Evolutionary conservation across 2,797 vertebrate genomes (phyloP).

Genomic region (Apogon talboti): DNA sequence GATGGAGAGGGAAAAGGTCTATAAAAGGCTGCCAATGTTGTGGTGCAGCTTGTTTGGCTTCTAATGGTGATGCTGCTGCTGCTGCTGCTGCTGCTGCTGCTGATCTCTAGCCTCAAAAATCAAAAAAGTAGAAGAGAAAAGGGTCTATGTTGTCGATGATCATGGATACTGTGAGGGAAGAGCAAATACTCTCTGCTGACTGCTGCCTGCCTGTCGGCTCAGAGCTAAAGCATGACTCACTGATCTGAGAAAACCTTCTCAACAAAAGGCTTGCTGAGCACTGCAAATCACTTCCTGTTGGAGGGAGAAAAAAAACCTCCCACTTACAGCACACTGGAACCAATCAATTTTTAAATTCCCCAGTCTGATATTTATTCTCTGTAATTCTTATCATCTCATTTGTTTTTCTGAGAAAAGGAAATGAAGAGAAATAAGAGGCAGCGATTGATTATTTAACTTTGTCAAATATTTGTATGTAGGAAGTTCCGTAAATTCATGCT

Average conservation of each 20-base stretch:
- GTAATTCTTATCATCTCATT: conserved; percentile 65
- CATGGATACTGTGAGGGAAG: conserved; percentile 69
- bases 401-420: conserved; percentile 59
- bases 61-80: conserved; percentile 57
- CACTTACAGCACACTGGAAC: conserved; percentile 94
- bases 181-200: conserved; percentile 75
- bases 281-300: conserved; percentile 99
- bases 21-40: conserved; percentile 61
- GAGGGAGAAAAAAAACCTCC: conserved; percentile 89
- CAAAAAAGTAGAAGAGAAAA: conserved; percentile 60
- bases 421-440: conserved; percentile 43
- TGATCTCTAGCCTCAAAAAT: conserved; percentile 60
- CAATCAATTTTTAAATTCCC: conserved; percentile 95
- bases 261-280: conserved; percentile 99
- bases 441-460: conserved; percentile 37
- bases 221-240: conserved; percentile 98
- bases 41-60: conserved; percentile 70
- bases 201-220: conserved; percentile 91
- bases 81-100: conserved; percentile 35
- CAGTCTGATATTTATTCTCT: conserved; percentile 85
- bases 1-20: conserved; percentile 55
- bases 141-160: conserved; percentile 81
- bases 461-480: conserved; percentile 12
- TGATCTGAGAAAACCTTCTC: conserved; percentile 97
- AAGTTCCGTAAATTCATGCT: conserved; percentile 4